Evolutionary conservation across 1,140 invertebrate genomes (phyloP).

Genomic region (Microplitis mediator): DNA sequence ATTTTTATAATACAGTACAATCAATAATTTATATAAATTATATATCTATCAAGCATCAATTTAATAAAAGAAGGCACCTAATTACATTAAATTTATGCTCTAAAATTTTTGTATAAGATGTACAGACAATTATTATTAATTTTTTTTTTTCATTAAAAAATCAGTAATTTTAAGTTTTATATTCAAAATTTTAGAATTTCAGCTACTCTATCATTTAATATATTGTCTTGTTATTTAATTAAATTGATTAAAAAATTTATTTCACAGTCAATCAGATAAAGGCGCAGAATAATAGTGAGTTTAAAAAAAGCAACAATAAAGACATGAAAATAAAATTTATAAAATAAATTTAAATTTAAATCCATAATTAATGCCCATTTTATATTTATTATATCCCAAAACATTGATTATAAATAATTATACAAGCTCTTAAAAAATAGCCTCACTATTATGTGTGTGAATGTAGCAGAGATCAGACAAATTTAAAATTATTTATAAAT

Average conservation of each 20-base stretch:
- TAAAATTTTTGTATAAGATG: conserved; percentile 1
- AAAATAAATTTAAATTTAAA: not conserved
- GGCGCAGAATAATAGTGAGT: conserved; percentile 12
- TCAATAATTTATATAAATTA: conserved; percentile 26
- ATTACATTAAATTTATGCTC: conserved; percentile 38
- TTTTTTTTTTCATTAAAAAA: not conserved
- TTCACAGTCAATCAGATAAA: not conserved
- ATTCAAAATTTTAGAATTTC: not conserved
- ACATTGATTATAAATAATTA: too few relatives aligned
- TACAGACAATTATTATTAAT: not conserved
- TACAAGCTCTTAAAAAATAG: too few relatives aligned
- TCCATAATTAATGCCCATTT: not conserved
- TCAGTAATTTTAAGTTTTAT: not conserved
- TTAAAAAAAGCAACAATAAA: not conserved
- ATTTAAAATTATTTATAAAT: too few relatives aligned
- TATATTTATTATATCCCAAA: too few relatives aligned
- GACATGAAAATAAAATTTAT: not conserved
- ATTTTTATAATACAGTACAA: conserved; percentile 33
- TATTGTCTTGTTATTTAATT: conserved; percentile 2
- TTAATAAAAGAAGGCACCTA: conserved; percentile 55
- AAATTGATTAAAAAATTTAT: not conserved
- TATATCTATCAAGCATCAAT: conserved; percentile 15
- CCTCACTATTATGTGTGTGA: too few relatives aligned
- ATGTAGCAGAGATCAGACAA: too few relatives aligned
- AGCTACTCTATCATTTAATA: not conserved